Conservation (phyloP, 2,113 vertebrate genomes). For the Nannospalax galili region DNA sequence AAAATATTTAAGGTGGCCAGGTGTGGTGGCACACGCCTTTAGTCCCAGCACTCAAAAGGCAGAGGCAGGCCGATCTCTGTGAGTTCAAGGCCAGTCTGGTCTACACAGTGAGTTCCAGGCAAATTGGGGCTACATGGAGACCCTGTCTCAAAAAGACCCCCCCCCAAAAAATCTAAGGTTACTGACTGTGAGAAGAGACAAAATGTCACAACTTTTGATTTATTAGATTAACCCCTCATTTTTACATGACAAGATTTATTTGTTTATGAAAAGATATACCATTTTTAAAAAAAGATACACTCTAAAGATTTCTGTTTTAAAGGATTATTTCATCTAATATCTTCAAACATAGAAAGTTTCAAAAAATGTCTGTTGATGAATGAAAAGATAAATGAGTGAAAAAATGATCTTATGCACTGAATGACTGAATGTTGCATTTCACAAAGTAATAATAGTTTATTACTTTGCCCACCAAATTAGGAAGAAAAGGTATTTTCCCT, state of each 20-base stretch:
- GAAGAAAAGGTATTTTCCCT: constrained; percentile 48
- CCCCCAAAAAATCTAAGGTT: constrained; percentile 46
- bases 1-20: too few relatives aligned
- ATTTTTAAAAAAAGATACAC: neutral
- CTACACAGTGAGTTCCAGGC: too few relatives aligned
- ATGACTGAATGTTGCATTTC: constrained; percentile 17
- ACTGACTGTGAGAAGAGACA: constrained; percentile 47
- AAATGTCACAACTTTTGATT: constrained; percentile 10
- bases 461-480: constrained; percentile 16
- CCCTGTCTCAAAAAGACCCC: too few relatives aligned
- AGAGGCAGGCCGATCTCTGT: too few relatives aligned
- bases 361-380: constrained; percentile 12
- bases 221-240: constrained; percentile 40
- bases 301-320: constrained; percentile 48
- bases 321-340: constrained; percentile 60
- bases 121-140: too few relatives aligned
- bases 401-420: constrained; percentile 42
- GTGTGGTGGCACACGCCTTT: too few relatives aligned
- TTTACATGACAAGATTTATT: constrained; percentile 29
- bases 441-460: constrained; percentile 19
- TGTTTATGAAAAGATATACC: neutral
- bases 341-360: constrained; percentile 33
- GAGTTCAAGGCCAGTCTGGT: too few relatives aligned
- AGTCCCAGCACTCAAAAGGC: too few relatives aligned
- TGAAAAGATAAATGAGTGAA: constrained; percentile 28